Base-by-base conservation (phyloP, 1,140 invertebrate species). In the Bicyclus anynana region DNA sequence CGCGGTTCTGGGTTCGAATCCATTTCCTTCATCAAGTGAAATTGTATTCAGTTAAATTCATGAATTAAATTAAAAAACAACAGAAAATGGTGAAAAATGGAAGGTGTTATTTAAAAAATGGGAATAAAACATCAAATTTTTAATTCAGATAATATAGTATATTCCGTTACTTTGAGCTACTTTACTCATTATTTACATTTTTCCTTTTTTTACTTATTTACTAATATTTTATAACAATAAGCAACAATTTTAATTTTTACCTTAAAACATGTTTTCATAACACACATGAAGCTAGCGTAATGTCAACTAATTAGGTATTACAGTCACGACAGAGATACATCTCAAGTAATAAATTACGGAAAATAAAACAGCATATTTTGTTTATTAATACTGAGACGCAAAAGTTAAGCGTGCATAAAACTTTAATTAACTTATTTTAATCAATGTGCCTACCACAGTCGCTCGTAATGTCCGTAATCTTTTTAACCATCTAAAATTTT, bases 81-180 rank as follows among this genome's bases (percentile, higher is more conserved):
- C n/a, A n/a, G n/a, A n/a, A n/a, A n/a, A 23, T 23, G 7, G 7
- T 23, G 7, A 23, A 23, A 23, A 23, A 2, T 23, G 7, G 7
- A 23, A 2, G 7, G 2, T 4, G 23, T 23, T 23, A 23, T 23
- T 23, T 2, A 7, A 23, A 7, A 35, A 16, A 44, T n/a, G n/a
- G n/a, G 61, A 53, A 65, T 40, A 61, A 53, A 50, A 21, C 21
- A 62, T 54, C 26, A 33, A 5, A 7, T 47, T 13, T 26, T 47
- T 44, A 42, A 26, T 16, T 40, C 47, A 47, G 7, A 51, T 77
- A 71, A 40, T 68, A 74, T 77, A 62, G 49, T 80, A 75, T 76
- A 71, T 77, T 74, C 68, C 59, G 71, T 69, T 72, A 74, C 54
- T 77, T 86, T 84, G 80, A 83, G 79, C 80, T 84, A 84, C 70